A percentile compares a stretch with the other conserved stretches of the same genome.
Evolutionary conservation across 2,888 invertebrate species (phyloP).

Genomic region (Macaria notata): DNA sequence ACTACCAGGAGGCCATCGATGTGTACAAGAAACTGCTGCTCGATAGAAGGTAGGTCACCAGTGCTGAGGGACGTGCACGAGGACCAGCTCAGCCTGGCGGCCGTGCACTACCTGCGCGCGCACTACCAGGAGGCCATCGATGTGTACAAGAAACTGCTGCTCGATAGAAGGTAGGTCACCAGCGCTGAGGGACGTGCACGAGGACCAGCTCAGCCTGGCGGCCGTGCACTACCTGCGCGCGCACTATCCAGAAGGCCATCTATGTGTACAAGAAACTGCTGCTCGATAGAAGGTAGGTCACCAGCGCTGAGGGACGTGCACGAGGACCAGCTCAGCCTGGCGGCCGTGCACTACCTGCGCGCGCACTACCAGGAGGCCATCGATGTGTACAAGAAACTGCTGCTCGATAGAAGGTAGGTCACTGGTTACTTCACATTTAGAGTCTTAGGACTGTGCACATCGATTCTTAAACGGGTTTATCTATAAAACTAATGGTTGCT

Average conservation of each 20-base stretch:
- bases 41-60: conserved; percentile 91
- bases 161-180: conserved; percentile 92
- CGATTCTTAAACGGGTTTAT: too few species aligned
- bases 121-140: conserved; percentile 99
- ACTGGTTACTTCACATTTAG: too few species aligned
- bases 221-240: conserved; percentile 97
- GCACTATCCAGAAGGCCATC: conserved; percentile 99
- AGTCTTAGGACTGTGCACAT: too few species aligned
- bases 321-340: conserved; percentile 97
- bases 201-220: conserved; percentile 97
- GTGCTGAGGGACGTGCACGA: conserved; percentile 93
- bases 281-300: conserved; percentile 91
- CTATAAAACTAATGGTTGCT: too few species aligned
- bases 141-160: conserved; percentile 95
- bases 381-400: conserved; percentile 97
- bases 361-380: conserved; percentile 99
- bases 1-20: conserved; percentile 99
- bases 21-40: conserved; percentile 96
- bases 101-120: conserved; percentile 96
- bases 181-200: conserved; percentile 91
- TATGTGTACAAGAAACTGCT: conserved; percentile 98
- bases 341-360: conserved; percentile 97
- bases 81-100: conserved; percentile 97
- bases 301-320: conserved; percentile 92
- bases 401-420: conserved; percentile 87